Conservation (phyloP, 1,140 invertebrate species). For the Branchinecta lynchi region DNA sequence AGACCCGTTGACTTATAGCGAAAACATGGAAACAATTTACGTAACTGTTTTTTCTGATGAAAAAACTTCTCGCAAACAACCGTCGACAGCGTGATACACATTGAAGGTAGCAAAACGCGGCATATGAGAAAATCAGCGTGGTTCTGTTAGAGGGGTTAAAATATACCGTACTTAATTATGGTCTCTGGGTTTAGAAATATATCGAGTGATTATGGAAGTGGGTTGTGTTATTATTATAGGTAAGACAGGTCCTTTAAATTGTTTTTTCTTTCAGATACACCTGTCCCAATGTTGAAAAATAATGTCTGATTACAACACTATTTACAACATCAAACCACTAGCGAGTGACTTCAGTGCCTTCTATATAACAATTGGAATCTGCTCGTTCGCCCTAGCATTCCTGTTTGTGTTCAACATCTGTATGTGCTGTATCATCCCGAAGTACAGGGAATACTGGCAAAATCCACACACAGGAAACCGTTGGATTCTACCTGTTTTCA, state of each 20-base stretch:
- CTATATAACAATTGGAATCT: slow-evolving; percentile 59
- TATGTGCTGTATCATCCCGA: slow-evolving; percentile 54
- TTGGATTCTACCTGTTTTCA: slow-evolving; percentile 64
- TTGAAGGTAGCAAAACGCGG: too few species aligned
- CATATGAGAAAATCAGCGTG: neutral
- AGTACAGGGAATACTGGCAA: slow-evolving; percentile 58
- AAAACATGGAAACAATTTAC: too few species aligned
- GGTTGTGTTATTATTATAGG: too few species aligned
- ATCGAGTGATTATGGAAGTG: too few species aligned
- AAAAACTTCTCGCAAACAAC: too few species aligned
- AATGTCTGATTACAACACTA: slow-evolving; percentile 14
- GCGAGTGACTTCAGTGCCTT: slow-evolving; percentile 37
- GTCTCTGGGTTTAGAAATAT: too few species aligned
- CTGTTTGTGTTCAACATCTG: slow-evolving; percentile 56
- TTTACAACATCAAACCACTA: slow-evolving; percentile 16
- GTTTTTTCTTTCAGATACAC: neutral
- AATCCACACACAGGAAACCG: slow-evolving; percentile 69
- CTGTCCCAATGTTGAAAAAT: neutral
- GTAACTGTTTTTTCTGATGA: too few species aligned
- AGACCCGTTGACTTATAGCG: too few species aligned
- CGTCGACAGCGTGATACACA: too few species aligned
- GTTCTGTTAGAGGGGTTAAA: too few species aligned
- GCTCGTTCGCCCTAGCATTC: slow-evolving; percentile 46
- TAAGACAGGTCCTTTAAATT: too few species aligned
- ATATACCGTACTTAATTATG: too few species aligned